Evolutionary conservation across 2,888 invertebrate species (phyloP).

Genomic region (Hofmannophila pseudospretella): DNA sequence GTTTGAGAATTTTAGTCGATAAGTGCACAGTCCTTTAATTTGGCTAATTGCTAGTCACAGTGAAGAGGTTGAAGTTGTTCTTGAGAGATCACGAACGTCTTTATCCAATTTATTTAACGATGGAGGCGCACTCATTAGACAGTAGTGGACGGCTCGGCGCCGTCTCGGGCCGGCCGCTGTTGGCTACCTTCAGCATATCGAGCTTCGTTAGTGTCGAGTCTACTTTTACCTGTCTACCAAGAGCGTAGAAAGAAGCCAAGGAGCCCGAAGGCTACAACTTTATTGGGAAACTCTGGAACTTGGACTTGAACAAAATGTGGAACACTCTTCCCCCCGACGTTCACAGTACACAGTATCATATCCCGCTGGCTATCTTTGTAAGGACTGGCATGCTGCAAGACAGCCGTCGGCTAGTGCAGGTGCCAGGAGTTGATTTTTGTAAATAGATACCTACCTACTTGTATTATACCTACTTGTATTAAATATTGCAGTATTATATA

Average conservation of each 20-base stretch:
- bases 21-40: conserved; percentile 75
- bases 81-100: conserved; percentile 76
- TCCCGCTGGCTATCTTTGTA: no score
- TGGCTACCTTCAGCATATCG: conserved; percentile 49
- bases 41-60: conserved; percentile 75
- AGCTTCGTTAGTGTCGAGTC: conserved; percentile 44
- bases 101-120: conserved; percentile 78
- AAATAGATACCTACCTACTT: no score
- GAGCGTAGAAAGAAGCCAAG: not conserved
- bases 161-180: conserved; percentile 24
- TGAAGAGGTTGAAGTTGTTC: conserved; percentile 71
- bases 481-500: no score
- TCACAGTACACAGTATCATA: no score
- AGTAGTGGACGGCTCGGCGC: conserved; percentile 54
- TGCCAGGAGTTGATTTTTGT: no score
- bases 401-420: no score
- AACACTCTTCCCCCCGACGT: no score
- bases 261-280: no score
- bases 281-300: no score
- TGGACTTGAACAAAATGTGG: no score
- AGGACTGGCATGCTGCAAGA: no score
- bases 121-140: conserved; percentile 70
- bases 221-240: not conserved
- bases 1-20: conserved; percentile 51
- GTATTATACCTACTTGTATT: no score